Percentiles rank a stretch among this genome's conserved stretches.
Evolutionary conservation across 2,113 vertebrate genomes (phyloP).

Genomic region (Hippolais icterina): DNA sequence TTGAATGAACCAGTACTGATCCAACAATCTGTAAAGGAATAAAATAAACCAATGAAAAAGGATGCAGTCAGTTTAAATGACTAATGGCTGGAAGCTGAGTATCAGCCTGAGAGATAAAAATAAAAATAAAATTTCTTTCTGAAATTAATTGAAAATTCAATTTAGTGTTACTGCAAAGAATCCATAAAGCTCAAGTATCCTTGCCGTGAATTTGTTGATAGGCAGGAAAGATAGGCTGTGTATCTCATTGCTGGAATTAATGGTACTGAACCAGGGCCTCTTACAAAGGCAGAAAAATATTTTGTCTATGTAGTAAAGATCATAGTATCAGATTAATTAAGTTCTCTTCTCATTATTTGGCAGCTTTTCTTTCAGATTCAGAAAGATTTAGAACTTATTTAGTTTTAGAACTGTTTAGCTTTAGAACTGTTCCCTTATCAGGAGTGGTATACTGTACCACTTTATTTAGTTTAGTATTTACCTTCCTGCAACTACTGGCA

Average conservation of each 20-base stretch:
- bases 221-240: neutral
- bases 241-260: neutral
- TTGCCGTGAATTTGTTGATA: neutral
- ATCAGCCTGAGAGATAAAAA: neutral
- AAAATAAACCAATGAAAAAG: neutral
- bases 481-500: fast-evolving
- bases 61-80: neutral
- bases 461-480: neutral
- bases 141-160: slow-evolving; percentile 10
- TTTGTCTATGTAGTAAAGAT: neutral
- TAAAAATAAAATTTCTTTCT: neutral
- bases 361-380: neutral
- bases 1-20: neutral
- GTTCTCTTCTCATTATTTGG: neutral
- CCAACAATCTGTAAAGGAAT: neutral
- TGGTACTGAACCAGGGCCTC: neutral
- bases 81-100: neutral
- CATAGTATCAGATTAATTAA: neutral
- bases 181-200: neutral
- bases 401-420: neutral
- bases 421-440: neutral
- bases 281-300: neutral
- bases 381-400: neutral
- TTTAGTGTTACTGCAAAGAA: neutral
- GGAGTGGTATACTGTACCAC: neutral